Evolutionary conservation across 2,888 invertebrate genomes (phyloP).

Genomic region (Cremastobaeus sp.): DNA sequence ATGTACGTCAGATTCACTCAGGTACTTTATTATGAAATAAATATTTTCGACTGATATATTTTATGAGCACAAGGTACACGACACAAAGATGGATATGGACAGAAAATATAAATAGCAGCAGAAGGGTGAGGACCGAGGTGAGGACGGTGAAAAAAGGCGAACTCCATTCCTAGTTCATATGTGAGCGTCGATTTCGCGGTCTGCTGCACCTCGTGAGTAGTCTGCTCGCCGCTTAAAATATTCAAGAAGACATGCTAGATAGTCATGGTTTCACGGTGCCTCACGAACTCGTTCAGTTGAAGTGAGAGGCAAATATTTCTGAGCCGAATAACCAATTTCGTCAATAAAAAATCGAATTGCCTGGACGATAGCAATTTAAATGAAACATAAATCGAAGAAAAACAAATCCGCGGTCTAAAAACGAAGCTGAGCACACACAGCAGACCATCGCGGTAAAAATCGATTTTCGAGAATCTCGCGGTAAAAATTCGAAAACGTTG

Average conservation of each 20-base stretch:
- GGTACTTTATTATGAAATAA: no score
- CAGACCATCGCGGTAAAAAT: no score
- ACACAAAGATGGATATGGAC: slow-evolving; percentile 42
- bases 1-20: no score
- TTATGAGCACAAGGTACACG: no score
- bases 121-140: slow-evolving; percentile 53
- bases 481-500: no score
- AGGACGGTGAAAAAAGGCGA: slow-evolving; percentile 59
- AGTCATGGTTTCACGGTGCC: slow-evolving; percentile 70
- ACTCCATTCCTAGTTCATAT: slow-evolving; percentile 74
- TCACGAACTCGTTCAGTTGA: slow-evolving; percentile 67
- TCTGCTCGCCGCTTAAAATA: slow-evolving; percentile 71
- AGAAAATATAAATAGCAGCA: slow-evolving; percentile 46
- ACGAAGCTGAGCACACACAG: no score
- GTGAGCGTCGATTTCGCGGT: slow-evolving; percentile 79
- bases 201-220: slow-evolving; percentile 77
- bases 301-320: slow-evolving; percentile 31
- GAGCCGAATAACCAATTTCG: slow-evolving; percentile 42
- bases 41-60: no score
- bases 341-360: slow-evolving; percentile 64
- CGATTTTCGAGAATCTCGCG: no score
- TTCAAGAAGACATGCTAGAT: slow-evolving; percentile 68
- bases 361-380: neutral
- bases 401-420: no score
- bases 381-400: neutral